A percentile compares a stretch with the other conserved stretches of the same genome.
Conservation (phyloP, 2,797 vertebrate species). For the Manis javanica region DNA sequence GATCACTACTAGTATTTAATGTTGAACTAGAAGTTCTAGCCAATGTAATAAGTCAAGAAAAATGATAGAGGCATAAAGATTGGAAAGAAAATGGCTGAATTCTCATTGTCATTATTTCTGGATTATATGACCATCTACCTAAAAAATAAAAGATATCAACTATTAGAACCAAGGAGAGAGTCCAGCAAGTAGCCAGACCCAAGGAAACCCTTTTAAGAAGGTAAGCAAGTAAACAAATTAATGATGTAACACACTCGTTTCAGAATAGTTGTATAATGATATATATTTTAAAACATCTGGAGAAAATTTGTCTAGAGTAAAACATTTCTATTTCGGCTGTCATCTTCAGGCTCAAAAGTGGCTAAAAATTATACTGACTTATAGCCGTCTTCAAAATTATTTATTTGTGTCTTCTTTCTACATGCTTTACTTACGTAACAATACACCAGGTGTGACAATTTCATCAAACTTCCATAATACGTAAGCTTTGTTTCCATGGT, state of each 20-base stretch:
- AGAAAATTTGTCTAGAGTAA: conserved; percentile 2
- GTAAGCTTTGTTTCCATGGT: neutral
- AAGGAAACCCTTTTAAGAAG: neutral
- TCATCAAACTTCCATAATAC: neutral
- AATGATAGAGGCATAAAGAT: neutral
- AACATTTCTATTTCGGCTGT: neutral
- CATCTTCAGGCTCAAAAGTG: neutral
- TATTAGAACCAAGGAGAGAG: neutral
- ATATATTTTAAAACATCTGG: neutral
- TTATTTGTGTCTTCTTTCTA: conserved; percentile 13
- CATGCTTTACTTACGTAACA: neutral
- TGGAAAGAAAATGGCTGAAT: neutral
- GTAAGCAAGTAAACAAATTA: neutral
- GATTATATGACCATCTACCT: neutral
- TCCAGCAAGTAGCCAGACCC: neutral
- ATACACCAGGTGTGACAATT: neutral
- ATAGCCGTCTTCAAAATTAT: conserved; percentile 41
- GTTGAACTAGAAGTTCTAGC: neutral
- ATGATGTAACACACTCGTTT: neutral
- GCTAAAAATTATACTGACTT: neutral
- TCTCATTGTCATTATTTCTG: neutral
- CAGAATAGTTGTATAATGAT: neutral
- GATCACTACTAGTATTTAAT: neutral
- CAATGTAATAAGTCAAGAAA: neutral
- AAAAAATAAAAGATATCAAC: neutral